These are phyloP conservation scores for Pipistrellus nathusii DNA, from an alignment of 2,797 vertebrate species.

Conservation along the genomic window DNA sequence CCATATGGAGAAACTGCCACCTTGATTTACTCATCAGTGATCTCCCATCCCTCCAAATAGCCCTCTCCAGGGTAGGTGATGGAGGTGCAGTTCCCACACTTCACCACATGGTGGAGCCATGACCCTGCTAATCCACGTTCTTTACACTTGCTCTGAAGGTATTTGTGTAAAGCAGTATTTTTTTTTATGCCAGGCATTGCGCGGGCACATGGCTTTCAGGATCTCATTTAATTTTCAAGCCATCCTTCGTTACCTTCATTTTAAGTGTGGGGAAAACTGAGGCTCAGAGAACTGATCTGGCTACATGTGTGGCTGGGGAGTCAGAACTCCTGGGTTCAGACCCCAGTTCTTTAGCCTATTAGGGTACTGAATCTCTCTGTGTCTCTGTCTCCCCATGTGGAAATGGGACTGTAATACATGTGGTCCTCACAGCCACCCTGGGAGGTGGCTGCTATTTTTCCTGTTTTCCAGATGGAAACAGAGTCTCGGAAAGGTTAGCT, in stretches of 20 bases:
- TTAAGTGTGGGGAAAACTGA: background rate
- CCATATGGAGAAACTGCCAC: background rate
- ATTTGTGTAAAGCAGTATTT: background rate
- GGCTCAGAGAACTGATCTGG: background rate
- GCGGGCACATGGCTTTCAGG: background rate
- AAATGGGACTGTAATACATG: background rate
- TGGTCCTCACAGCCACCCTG: background rate
- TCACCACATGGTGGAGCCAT: conserved; percentile 14
- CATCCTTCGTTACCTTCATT: background rate
- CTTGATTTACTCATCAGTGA: background rate
- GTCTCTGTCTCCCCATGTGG: background rate
- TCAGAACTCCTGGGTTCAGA: background rate
- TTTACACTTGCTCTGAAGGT: fast-evolving
- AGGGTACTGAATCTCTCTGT: background rate
- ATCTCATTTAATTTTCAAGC: background rate
- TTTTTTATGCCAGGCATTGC: background rate
- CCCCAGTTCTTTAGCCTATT: background rate
- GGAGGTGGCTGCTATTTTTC: background rate
- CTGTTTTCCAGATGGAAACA: background rate
- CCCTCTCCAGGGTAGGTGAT: fast-evolving
- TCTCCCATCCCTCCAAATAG: background rate
- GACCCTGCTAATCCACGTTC: background rate
- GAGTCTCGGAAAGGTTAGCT: background rate
- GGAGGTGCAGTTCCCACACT: background rate
- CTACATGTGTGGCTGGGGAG: background rate